Conservation (phyloP, 2,888 invertebrate genomes). For the Hydropsyche betteni region DNA sequence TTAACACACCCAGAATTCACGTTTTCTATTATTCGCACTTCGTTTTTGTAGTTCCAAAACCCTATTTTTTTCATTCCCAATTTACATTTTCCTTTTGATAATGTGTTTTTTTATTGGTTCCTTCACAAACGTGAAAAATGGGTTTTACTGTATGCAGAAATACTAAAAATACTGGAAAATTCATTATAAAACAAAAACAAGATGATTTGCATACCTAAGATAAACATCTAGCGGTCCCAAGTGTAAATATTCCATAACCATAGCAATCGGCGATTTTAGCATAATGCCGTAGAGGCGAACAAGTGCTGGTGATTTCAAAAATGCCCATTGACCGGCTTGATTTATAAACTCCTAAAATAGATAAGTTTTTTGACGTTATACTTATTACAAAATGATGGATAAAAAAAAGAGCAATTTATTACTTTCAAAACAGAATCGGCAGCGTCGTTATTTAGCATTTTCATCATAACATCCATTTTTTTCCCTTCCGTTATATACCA, state of each 20-base stretch:
- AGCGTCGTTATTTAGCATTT: constrained; percentile 75
- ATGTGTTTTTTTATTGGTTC: no score
- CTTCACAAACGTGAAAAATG: no score
- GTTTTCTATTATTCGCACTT: no score
- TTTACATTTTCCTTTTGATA: no score
- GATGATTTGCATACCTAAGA: constrained; percentile 58
- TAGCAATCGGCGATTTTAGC: constrained; percentile 77
- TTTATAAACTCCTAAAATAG: constrained; percentile 76
- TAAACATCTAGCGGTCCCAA: constrained; percentile 82
- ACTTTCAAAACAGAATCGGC: constrained; percentile 71
- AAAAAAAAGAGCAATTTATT: constrained; percentile 43
- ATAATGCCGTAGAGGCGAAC: constrained; percentile 82
- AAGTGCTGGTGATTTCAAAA: constrained; percentile 78
- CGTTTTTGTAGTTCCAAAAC: no score
- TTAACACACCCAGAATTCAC: no score
- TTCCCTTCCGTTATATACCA: constrained; percentile 81
- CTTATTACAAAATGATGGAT: no score
- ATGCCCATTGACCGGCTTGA: constrained; percentile 80
- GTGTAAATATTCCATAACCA: constrained; percentile 83
- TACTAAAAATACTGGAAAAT: no score
- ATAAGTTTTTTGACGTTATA: constrained; percentile 30
- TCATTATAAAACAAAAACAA: no score
- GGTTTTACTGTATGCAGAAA: no score
- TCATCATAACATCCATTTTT: constrained; percentile 82
- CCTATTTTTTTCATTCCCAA: no score